Evolutionary conservation across 2,797 vertebrate genomes (phyloP), one percentile per base, ranked within the genome.

Genomic region (Parambassis ranga): DNA sequence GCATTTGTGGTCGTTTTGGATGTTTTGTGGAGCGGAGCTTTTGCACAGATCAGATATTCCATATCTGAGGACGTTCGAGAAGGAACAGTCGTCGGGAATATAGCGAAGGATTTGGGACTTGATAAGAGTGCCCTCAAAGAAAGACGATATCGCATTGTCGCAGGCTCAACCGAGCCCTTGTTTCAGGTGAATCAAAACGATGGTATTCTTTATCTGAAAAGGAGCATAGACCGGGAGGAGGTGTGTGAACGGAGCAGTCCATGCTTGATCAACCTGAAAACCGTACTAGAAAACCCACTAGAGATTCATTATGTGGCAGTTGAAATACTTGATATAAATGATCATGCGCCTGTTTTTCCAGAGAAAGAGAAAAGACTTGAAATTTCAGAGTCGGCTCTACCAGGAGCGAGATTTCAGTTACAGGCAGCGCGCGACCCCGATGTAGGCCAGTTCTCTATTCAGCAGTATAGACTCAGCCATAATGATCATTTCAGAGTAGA

Each of bases 41-140:
- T 55, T 0, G 88, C 85, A 7, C 91, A 91, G 52, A 90, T 93
- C 47, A 71, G 75, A 66, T 94, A 94, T 80, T 90, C 90, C 0
- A 75, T 92, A 18, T 76, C 57, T 0, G 93, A 94, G 62, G 92
- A 94, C 24, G 79, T 89, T 14, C 81, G 83, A 32, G 87, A 89
- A 36, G 91, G 87, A 38, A 88, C 82, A 6, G 71, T 89, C 7
- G 90, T 94, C 43, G 93, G 92, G 13, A 90, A 92, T 67, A 86
- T 93, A 53, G 81, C 90, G 3, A 91, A 89, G 56, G 93, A 94
- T 60, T 65, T 94, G 33, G 91, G 87, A 1, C 72, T 94, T 4
- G 87, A 92, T 51, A 79, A 87, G 36, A 53, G 32, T 8, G 66
- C 83, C 3, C 81, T 93, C 33, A 60, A 19, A 27, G 73, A 82